Base-by-base conservation (phyloP, 2,888 invertebrate genomes). In the Heliconius sara region DNA sequence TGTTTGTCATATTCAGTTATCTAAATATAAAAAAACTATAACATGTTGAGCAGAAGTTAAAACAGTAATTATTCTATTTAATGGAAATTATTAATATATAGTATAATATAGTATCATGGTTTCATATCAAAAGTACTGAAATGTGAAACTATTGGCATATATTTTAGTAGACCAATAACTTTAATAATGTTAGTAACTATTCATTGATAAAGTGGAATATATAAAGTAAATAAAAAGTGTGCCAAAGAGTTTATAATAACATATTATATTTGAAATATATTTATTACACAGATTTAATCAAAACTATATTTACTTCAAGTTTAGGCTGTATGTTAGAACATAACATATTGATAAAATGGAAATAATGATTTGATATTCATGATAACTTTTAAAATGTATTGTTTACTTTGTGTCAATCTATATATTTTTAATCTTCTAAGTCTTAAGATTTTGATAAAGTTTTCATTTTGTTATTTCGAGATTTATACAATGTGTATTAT, bases 241-340 rank as follows among this genome's bases (percentile, higher is more conserved):
- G 70, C 70, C 70, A 70, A 70, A 70, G 70, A 70, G 47, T 43
- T 70, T 70, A 70, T 43, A 6, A 7, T 70, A 70, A 25, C 7
- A 12, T n/a, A 68, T 39, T n/a, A n/a, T 68, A 43, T 47, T 43
- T 70, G 16, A 70, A 25, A n/a, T 43, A 70, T 70, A 70, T 70
- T 70, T 70, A 19, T 25, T 67, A 67, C 27, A 67, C 19, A 19
- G 22, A 19, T 34, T 25, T 70, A 25, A n/a, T 43, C 25, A 70
- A 43, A 43, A 43, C 16, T 70, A 43, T 70, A 47, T 13, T 43
- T 60, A 60, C 60, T 60, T 7, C 16, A 43, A 16, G 7, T 70
- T 43, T 25, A 7, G 16, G 43, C 43, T 47, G 16, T n/a, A 25
- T 70, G 25, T 43, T 16, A 70, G 25, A 70, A 65, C 25, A 25